Evolutionary conservation across 2,888 invertebrate genomes (phyloP).

Genomic region (Zelleria hepariella): DNA sequence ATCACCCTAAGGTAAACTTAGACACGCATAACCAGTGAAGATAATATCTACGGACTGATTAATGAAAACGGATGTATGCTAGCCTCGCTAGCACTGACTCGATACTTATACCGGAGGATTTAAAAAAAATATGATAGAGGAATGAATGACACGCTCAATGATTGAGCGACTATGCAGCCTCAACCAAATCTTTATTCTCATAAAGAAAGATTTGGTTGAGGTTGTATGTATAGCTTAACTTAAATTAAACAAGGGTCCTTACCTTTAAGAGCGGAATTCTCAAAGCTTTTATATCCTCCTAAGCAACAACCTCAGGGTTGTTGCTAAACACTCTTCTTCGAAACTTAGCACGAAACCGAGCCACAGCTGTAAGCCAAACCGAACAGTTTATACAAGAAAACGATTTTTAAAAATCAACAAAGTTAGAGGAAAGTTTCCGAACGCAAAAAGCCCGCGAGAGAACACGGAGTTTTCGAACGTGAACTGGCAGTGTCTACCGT

Average conservation of each 20-base stretch:
- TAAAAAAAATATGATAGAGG: too few species aligned
- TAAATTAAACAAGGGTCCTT: constrained; percentile 20
- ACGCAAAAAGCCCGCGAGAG: constrained; percentile 11
- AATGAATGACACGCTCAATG: too few species aligned
- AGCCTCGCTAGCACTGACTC: too few species aligned
- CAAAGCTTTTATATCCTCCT: constrained; percentile 67
- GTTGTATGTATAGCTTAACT: too few species aligned
- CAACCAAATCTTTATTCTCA: too few species aligned
- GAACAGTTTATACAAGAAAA: not conserved
- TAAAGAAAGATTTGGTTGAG: too few species aligned
- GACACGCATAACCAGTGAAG: too few species aligned
- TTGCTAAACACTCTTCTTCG: constrained; percentile 43
- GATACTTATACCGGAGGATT: too few species aligned
- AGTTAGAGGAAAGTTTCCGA: constrained; percentile 14
- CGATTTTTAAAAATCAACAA: constrained; percentile 13
- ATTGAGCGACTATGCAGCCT: too few species aligned
- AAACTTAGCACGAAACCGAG: constrained; percentile 5
- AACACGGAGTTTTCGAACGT: not conserved
- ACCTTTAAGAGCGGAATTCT: constrained; percentile 75
- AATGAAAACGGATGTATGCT: too few species aligned
- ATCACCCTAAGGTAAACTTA: too few species aligned
- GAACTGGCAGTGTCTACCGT: constrained; percentile 26
- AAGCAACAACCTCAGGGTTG: constrained; percentile 69
- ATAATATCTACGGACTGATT: too few species aligned
- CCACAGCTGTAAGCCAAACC: constrained; percentile 3